These are phyloP conservation scores for Neopipo cinnamomea DNA, from an alignment of 2,113 vertebrate species.

Conservation along the genomic window DNA sequence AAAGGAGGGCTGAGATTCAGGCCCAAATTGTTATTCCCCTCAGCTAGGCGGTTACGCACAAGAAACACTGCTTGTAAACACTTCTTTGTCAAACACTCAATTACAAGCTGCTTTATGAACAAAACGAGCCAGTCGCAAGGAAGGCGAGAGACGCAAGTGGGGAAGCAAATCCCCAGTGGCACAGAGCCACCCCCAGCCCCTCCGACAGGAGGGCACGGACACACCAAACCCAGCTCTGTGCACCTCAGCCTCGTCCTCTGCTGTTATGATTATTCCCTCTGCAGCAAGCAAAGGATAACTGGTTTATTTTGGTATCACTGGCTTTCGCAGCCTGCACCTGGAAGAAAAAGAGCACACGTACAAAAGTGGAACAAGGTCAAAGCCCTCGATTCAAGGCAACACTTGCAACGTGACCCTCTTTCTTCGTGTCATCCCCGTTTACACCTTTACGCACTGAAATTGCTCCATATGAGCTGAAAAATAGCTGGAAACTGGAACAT, in stretches of 20 bases:
- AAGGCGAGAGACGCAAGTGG: neutral
- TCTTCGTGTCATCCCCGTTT: neutral
- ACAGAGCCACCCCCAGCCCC: neutral
- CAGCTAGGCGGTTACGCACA: constrained; percentile 63
- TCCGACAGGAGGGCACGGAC: neutral
- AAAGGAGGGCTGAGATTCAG: constrained; percentile 59
- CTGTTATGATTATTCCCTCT: neutral
- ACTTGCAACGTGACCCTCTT: neutral
- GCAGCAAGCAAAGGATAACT: neutral
- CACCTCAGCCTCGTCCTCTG: neutral
- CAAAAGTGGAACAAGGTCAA: neutral
- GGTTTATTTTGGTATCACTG: neutral
- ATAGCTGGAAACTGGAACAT: neutral
- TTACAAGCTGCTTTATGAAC: constrained; percentile 66
- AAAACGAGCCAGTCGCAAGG: constrained; percentile 29
- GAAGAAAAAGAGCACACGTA: neutral
- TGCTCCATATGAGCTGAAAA: neutral
- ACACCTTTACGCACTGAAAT: neutral
- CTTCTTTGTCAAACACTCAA: constrained; percentile 65
- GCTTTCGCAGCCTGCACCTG: neutral
- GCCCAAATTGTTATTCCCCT: constrained; percentile 65
- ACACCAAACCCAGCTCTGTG: neutral
- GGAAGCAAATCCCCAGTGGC: neutral
- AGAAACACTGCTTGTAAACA: constrained; percentile 63
- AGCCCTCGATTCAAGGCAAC: neutral